A percentile compares a stretch with the other conserved stretches of the same genome.
Evolutionary conservation across 2,797 vertebrate species (phyloP).

Genomic region (Hydrophis major): DNA sequence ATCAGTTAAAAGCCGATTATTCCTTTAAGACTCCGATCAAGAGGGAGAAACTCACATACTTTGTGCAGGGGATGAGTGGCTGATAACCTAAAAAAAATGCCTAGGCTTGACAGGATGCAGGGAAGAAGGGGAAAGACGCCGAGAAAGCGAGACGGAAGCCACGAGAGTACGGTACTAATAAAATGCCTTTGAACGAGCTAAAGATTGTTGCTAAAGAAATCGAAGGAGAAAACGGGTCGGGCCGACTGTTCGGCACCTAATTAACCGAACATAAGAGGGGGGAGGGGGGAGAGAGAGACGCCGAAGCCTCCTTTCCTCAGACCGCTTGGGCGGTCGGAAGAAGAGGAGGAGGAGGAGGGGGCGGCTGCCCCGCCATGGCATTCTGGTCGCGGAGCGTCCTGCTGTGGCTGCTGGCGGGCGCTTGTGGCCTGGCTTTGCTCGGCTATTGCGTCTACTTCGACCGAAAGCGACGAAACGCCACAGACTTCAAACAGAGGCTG

Average conservation of each 20-base stretch:
- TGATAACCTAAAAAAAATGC: background rate
- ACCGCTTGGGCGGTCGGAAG: background rate
- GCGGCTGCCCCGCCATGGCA: background rate
- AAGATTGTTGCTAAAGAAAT: background rate
- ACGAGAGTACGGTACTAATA: background rate
- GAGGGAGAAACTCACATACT: background rate
- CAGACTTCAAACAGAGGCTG: slow-evolving; percentile 39
- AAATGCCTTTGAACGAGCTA: background rate
- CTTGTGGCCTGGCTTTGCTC: slow-evolving; percentile 38
- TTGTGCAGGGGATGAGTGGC: background rate
- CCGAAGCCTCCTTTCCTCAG: background rate
- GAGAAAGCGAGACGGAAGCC: background rate
- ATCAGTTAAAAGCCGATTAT: background rate
- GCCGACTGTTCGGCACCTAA: background rate
- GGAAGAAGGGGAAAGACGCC: background rate
- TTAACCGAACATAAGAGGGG: background rate
- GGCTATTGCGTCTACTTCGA: slow-evolving; percentile 57
- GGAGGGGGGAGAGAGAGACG: fast-evolving
- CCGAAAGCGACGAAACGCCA: slow-evolving; percentile 40
- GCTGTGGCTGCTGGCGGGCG: slow-evolving; percentile 1
- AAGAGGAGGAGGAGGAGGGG: background rate
- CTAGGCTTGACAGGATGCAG: background rate
- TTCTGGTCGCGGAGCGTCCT: background rate
- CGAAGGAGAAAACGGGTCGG: background rate
- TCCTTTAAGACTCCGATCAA: background rate